Conservation (phyloP, 1,140 invertebrate genomes). For the Rhyzopertha dominica region DNA sequence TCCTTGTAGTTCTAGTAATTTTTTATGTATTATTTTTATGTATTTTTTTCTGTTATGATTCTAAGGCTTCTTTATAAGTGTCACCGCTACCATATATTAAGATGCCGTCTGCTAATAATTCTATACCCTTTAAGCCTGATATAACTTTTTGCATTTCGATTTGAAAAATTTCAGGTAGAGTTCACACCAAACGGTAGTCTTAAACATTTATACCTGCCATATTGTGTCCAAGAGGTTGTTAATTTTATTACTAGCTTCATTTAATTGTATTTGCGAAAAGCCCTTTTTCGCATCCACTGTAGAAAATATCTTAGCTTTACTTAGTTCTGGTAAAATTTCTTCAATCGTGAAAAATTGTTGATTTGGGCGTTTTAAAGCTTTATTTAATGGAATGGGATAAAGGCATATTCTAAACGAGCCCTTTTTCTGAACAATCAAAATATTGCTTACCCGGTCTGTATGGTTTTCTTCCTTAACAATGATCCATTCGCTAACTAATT, state of each 20-base stretch:
- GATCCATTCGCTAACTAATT: no score
- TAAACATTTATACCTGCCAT: not conserved
- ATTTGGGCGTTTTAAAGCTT: conserved; percentile 28
- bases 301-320: conserved; percentile 33
- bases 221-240: not conserved
- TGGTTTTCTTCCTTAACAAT: conserved; percentile 9
- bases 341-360: conserved; percentile 30
- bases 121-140: conserved; percentile 16
- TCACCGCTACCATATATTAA: conserved; percentile 19
- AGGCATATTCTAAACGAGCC: conserved; percentile 38
- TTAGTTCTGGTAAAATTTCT: conserved; percentile 24
- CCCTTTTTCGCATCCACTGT: conserved; percentile 30
- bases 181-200: conserved; percentile 16
- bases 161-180: conserved; percentile 28
- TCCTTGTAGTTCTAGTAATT: no score
- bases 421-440: conserved; percentile 29
- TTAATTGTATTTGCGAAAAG: not conserved
- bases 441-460: conserved; percentile 16
- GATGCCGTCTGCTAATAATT: conserved; percentile 24
- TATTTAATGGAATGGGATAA: conserved; percentile 41
- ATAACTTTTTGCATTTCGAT: conserved; percentile 15
- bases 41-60: conserved; percentile 6
- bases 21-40: conserved; percentile 13
- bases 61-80: conserved; percentile 7
- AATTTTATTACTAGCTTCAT: not conserved